Evolutionary conservation across 2,797 vertebrate species (phyloP).

Genomic region (Neosilurus hyrtlii): DNA sequence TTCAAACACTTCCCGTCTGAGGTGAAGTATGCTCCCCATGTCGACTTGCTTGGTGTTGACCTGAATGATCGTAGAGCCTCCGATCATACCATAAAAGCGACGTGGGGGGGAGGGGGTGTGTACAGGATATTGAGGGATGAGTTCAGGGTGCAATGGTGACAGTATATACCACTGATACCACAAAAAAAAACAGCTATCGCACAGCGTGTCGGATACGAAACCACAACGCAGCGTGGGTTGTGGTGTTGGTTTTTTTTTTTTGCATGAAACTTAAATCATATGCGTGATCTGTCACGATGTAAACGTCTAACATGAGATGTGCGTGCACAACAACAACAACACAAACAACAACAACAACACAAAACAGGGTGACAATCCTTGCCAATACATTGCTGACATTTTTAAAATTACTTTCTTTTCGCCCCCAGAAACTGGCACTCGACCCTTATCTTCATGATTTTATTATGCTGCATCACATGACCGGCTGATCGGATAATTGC

Average conservation of each 20-base stretch:
- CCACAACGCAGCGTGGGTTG: background rate
- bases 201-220: background rate
- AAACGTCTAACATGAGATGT: background rate
- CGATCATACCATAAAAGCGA: background rate
- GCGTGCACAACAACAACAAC: no score
- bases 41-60: background rate
- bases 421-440: no score
- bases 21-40: background rate
- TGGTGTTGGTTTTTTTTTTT: background rate
- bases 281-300: background rate
- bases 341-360: no score
- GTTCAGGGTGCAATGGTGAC: background rate
- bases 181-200: background rate
- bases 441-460: no score
- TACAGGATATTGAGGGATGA: background rate
- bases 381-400: no score
- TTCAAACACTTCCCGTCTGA: conserved; percentile 25
- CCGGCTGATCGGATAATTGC: background rate
- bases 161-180: background rate
- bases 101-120: background rate
- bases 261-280: background rate
- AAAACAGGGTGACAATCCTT: no score
- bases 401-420: no score
- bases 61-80: background rate
- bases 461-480: background rate